phyloP scores from a whole-genome alignment of 2,113 vertebrate genomes.

The Catagonus wagneri region DNA sequence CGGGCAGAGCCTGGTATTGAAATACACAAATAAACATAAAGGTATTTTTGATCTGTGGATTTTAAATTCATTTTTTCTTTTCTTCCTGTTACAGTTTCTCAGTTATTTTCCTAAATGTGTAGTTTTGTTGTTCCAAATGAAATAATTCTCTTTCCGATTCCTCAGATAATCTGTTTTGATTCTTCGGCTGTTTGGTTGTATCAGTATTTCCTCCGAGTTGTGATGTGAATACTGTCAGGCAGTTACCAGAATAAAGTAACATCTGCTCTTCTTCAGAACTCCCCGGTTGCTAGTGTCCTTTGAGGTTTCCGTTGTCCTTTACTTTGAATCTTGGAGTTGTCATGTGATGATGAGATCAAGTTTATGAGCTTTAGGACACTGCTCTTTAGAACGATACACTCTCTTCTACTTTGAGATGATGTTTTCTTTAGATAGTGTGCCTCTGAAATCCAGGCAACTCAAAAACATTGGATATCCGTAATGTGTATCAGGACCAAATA shows the following conservation, averaged over 20 bases:
- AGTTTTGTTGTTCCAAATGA: not conserved
- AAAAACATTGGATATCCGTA: not conserved
- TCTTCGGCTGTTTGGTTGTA: not conserved
- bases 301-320: not conserved
- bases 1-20: not conserved
- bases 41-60: not conserved
- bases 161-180: not conserved
- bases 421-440: conserved; percentile 13
- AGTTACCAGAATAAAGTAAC: not conserved
- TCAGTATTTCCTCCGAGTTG: not conserved
- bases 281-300: not conserved
- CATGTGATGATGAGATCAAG: not conserved
- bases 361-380: not conserved
- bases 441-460: conserved; percentile 8
- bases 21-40: not conserved
- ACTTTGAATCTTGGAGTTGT: not conserved
- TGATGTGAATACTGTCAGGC: not conserved
- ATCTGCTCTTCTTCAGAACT: not conserved
- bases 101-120: conserved; percentile 37
- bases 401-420: not conserved
- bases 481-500: not conserved
- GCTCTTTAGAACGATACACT: not conserved
- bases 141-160: not conserved
- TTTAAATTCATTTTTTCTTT: conserved; percentile 20
- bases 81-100: not conserved